These are phyloP conservation scores for Himalopsyche phryganea DNA, from an alignment of 1,140 invertebrate genomes.

Conservation along the genomic window DNA sequence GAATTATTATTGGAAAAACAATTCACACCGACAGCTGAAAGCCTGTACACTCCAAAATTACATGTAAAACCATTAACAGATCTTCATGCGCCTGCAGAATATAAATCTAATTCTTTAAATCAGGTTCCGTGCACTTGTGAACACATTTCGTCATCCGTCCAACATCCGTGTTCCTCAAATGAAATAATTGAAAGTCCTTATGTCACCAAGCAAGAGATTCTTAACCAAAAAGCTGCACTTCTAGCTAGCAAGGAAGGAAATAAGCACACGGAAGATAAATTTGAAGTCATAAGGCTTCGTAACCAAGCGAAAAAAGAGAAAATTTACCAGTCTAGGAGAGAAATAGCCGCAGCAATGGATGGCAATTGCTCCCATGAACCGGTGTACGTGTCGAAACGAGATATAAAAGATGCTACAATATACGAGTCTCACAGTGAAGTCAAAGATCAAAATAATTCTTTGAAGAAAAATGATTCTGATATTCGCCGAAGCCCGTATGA, in stretches of 20 bases:
- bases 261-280: conserved; percentile 45
- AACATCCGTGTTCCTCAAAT: conserved; percentile 29
- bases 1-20: conserved; percentile 29
- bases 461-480: conserved; percentile 37
- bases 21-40: conserved; percentile 44
- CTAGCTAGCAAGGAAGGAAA: conserved; percentile 41
- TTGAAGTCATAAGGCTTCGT: conserved; percentile 51
- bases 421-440: conserved; percentile 50
- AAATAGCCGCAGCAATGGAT: conserved; percentile 42
- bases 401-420: conserved; percentile 50
- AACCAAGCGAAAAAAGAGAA: conserved; percentile 53
- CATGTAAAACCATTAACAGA: conserved; percentile 15
- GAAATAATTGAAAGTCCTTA: conserved; percentile 47
- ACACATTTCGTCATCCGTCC: conserved; percentile 26
- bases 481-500: conserved; percentile 50
- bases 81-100: neutral
- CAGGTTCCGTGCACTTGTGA: conserved; percentile 24
- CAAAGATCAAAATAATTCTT: conserved; percentile 40
- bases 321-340: conserved; percentile 50
- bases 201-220: conserved; percentile 51
- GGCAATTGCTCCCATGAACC: conserved; percentile 49
- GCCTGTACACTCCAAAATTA: conserved; percentile 36
- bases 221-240: conserved; percentile 51
- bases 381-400: conserved; percentile 50
- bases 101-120: neutral